phyloP scores from a whole-genome alignment of 2,888 invertebrate genomes.

The Eupithecia exiguata region DNA sequence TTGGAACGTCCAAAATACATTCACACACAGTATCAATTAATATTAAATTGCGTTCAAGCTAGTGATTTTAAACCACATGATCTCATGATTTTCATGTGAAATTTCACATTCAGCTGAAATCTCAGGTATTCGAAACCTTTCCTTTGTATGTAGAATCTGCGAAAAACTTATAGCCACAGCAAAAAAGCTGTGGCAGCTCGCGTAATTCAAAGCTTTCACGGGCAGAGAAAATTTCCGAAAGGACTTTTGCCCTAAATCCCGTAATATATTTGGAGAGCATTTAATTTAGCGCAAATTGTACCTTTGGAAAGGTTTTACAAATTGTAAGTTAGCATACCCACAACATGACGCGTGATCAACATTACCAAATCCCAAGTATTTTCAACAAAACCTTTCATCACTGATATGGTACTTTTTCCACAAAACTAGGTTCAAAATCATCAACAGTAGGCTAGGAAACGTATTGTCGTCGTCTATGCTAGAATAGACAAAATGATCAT shows the following conservation, averaged over 20 bases:
- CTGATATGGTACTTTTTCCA: not conserved
- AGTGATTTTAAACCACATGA: conserved; percentile 39
- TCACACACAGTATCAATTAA: conserved; percentile 46
- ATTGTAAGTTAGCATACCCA: not conserved
- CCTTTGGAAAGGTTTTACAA: not conserved
- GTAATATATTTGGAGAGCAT: not conserved
- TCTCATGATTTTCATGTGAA: not conserved
- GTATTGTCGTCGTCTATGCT: not conserved
- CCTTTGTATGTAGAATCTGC: not conserved
- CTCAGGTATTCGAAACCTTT: not conserved
- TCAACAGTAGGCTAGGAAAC: not conserved
- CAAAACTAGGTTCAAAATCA: not conserved
- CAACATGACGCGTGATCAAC: not conserved
- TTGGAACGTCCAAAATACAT: conserved; percentile 45
- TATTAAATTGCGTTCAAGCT: conserved; percentile 50
- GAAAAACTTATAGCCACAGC: not conserved
- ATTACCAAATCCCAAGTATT: not conserved
- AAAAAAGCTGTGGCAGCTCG: not conserved
- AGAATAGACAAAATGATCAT: not conserved
- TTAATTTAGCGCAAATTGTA: not conserved
- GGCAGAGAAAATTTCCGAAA: no score
- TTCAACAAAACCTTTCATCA: not conserved
- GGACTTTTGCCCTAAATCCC: not conserved
- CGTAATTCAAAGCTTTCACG: not conserved
- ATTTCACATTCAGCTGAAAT: not conserved